Conservation (phyloP, 2,113 vertebrate genomes). For the Lepisosteus oculatus region DNA sequence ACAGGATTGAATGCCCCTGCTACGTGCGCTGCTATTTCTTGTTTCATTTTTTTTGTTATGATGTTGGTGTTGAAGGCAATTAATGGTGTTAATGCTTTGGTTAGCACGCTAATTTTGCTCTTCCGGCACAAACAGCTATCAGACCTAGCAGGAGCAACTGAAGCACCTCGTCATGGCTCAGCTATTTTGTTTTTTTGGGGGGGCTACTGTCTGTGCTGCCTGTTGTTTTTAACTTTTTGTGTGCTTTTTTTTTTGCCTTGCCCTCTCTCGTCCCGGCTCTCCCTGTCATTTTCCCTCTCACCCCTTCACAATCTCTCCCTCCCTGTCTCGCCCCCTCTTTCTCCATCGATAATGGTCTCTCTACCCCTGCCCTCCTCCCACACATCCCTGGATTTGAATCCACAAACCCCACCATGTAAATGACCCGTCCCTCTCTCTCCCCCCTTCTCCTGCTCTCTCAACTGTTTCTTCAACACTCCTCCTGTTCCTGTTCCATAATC, state of each 20-base stretch:
- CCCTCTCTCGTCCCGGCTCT: not conserved
- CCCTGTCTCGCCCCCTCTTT: not conserved
- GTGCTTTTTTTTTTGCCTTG: not conserved
- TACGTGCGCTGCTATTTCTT: too few species aligned
- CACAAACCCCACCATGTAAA: constrained; percentile 4
- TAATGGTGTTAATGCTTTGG: too few species aligned
- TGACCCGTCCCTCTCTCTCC: not conserved
- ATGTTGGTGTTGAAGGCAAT: too few species aligned
- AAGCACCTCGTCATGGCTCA: too few species aligned
- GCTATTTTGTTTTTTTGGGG: too few species aligned
- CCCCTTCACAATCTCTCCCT: not conserved
- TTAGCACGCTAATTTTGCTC: too few species aligned
- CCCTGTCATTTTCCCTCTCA: constrained; percentile 11
- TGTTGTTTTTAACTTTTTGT: not conserved
- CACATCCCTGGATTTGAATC: constrained; percentile 2
- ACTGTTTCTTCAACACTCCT: constrained; percentile 32
- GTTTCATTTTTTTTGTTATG: too few species aligned
- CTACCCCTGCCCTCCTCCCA: not conserved
- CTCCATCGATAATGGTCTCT: constrained; percentile 16
- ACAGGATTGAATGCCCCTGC: too few species aligned
- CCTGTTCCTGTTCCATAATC: constrained; percentile 21
- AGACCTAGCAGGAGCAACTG: too few species aligned
- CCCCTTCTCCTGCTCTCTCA: constrained; percentile 11
- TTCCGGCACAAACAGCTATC: too few species aligned
- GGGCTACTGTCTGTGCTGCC: not conserved